Percentiles rank a stretch among this genome's conserved stretches.
These are phyloP conservation scores for Coenonympha arcania DNA, from an alignment of 2,888 invertebrate species.

Conservation along the genomic window DNA sequence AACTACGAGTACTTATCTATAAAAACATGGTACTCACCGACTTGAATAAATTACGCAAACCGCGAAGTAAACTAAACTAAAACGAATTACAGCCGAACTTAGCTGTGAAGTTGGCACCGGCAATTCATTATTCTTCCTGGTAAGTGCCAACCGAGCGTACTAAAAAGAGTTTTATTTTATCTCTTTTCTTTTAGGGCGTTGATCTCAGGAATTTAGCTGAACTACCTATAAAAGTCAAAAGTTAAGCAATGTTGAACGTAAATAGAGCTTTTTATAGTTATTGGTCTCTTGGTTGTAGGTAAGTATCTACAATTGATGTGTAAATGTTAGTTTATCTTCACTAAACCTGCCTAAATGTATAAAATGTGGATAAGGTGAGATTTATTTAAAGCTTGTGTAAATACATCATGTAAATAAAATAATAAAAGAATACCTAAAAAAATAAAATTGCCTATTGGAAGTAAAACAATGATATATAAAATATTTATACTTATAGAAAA, in stretches of 20 bases:
- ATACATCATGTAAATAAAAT: no score
- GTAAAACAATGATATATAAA: no score
- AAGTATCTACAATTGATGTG: no score
- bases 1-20: not conserved
- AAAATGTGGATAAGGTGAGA: no score
- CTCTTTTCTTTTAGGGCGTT: conserved; percentile 3
- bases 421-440: no score
- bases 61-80: conserved; percentile 12
- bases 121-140: conserved; percentile 12
- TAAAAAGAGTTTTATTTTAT: conserved; percentile 11
- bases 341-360: no score
- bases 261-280: not conserved
- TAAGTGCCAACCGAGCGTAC: conserved; percentile 12
- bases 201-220: conserved; percentile 5
- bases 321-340: no score
- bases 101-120: conserved; percentile 6
- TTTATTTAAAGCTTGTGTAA: no score
- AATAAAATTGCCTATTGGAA: no score
- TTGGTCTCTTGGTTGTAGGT: not conserved
- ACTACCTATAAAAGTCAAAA: not conserved
- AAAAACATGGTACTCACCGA: not conserved
- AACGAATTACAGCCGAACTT: conserved; percentile 11
- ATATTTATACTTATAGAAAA: no score
- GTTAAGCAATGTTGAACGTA: not conserved
- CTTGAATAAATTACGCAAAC: conserved; percentile 9